Evolutionary conservation across 2,113 vertebrate species (phyloP).

Genomic region (Redunca redunca): DNA sequence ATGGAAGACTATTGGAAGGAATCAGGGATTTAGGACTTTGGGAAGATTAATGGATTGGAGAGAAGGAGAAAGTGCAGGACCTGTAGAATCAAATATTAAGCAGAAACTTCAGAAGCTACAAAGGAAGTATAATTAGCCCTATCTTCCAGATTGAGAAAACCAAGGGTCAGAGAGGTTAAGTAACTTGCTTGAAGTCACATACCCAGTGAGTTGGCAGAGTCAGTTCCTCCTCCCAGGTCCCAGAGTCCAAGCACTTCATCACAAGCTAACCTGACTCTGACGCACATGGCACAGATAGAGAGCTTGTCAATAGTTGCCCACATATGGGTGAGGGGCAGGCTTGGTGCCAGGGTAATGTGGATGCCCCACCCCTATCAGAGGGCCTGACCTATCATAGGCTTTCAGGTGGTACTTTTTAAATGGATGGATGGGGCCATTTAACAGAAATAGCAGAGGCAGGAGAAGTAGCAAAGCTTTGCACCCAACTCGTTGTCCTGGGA

Average conservation of each 20-base stretch:
- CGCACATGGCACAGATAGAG: not conserved
- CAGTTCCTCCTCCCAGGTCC: not conserved
- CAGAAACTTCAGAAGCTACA: not conserved
- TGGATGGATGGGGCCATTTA: not conserved
- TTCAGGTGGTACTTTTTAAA: not conserved
- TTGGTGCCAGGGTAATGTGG: not conserved
- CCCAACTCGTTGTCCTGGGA: not conserved
- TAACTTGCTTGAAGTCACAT: not conserved
- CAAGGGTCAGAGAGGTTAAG: not conserved
- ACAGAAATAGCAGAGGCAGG: not conserved
- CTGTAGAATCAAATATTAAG: not conserved
- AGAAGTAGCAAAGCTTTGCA: not conserved
- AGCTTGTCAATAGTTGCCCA: not conserved
- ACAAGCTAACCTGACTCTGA: not conserved
- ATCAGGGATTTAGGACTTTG: not conserved
- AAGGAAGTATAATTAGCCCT: not conserved
- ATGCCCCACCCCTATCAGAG: not conserved
- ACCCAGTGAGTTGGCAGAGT: not conserved
- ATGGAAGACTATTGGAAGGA: not conserved
- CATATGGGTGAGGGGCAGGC: not conserved
- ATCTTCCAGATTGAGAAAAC: conserved; percentile 6
- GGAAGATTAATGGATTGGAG: not conserved
- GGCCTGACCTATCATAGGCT: not conserved
- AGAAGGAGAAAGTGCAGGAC: not conserved
- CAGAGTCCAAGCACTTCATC: not conserved